Percentiles rank a stretch among this genome's conserved stretches.
Evolutionary conservation across 2,113 vertebrate species (phyloP).

Genomic region (Propithecus coquereli): DNA sequence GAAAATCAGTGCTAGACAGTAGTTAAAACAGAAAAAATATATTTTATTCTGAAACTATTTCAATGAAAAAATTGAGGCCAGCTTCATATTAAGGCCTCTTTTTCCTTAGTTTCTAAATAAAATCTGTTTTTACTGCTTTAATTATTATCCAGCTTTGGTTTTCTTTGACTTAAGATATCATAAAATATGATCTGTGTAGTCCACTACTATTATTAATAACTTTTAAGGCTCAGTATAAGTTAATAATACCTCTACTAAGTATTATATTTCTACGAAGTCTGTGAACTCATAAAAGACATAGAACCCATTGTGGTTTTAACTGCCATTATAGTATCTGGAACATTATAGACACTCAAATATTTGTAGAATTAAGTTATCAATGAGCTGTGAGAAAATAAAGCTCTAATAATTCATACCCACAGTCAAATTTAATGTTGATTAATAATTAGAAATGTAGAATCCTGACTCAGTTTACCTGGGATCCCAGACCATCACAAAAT

Average conservation of each 20-base stretch:
- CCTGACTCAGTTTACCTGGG: not conserved
- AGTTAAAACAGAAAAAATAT: not conserved
- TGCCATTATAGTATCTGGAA: not conserved
- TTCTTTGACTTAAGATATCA: not conserved
- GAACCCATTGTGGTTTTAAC: not conserved
- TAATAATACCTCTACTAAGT: not conserved
- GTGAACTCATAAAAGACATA: not conserved
- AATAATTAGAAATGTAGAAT: not conserved
- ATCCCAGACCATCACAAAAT: not conserved
- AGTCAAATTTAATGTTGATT: not conserved
- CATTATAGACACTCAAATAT: not conserved
- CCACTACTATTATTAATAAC: not conserved
- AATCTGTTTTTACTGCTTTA: not conserved
- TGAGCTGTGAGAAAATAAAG: not conserved
- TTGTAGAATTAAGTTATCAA: not conserved
- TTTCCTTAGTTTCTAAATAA: not conserved
- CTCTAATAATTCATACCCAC: not conserved
- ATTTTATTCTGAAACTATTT: not conserved
- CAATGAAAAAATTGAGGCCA: not conserved
- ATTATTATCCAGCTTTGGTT: not conserved
- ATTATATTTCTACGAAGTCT: not conserved
- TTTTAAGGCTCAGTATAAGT: not conserved
- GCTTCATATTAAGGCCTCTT: not conserved
- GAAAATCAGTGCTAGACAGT: not conserved
- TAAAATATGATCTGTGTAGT: not conserved